These are phyloP conservation scores for Zhuqinia jingwanae DNA, from an alignment of 2,888 invertebrate genomes.

Conservation along the genomic window DNA sequence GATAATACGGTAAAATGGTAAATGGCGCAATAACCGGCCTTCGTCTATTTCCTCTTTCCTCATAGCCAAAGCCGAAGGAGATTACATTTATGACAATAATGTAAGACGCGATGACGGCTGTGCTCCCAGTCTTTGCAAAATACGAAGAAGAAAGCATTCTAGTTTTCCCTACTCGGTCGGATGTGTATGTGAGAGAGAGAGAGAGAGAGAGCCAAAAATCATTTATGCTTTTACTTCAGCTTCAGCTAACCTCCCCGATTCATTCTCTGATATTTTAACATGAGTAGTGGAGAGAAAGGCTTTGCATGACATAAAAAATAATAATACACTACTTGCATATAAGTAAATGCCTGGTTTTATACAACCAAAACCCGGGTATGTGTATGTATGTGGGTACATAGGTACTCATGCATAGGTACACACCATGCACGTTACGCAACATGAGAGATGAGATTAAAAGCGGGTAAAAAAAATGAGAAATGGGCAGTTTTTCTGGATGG, in stretches of 20 bases:
- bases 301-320: conserved; percentile 42
- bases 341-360: not conserved
- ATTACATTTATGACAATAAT: conserved; percentile 47
- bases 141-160: not conserved
- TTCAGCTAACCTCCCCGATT: conserved; percentile 18
- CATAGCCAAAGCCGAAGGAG: conserved; percentile 41
- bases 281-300: not conserved
- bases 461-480: conserved; percentile 58
- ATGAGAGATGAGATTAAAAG: too few species aligned
- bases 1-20: conserved; percentile 56
- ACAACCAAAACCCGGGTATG: conserved; percentile 30
- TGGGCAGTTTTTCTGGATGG: conserved; percentile 55
- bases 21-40: conserved; percentile 63
- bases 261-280: conserved; percentile 19
- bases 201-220: not conserved
- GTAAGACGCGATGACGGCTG: not conserved
- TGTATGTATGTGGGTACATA: too few species aligned
- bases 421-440: too few species aligned
- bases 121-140: too few species aligned
- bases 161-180: not conserved
- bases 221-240: not conserved
- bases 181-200: too few species aligned
- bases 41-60: conserved; percentile 31
- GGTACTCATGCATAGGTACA: too few species aligned
- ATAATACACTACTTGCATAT: not conserved